Evolutionary conservation across 2,888 invertebrate genomes (phyloP).

Genomic region (Elysia crispata): DNA sequence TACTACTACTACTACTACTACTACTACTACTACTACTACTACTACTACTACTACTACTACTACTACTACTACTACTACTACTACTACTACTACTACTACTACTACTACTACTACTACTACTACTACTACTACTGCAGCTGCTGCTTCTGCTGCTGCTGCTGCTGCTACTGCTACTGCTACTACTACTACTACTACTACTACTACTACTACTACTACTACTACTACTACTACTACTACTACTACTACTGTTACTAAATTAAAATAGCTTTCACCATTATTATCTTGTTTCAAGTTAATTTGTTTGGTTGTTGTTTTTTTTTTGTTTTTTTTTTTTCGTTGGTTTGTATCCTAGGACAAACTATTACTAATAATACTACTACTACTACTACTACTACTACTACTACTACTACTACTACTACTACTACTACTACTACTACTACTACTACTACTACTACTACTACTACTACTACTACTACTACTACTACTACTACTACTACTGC

Average conservation of each 20-base stretch:
- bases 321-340: no score
- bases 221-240: neutral
- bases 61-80: slow-evolving; percentile 48
- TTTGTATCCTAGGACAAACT: no score
- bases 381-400: no score
- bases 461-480: slow-evolving; percentile 1
- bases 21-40: neutral
- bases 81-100: slow-evolving; percentile 50
- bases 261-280: neutral
- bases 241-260: neutral
- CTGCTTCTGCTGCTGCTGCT: no score
- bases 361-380: no score
- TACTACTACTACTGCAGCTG: no score
- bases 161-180: slow-evolving; percentile 9
- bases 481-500: slow-evolving; percentile 7
- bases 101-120: slow-evolving; percentile 40
- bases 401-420: neutral
- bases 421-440: slow-evolving; percentile 14
- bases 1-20: slow-evolving; percentile 4
- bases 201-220: slow-evolving; percentile 2
- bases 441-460: neutral
- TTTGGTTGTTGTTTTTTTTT: no score
- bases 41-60: slow-evolving; percentile 38
- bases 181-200: neutral
- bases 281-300: neutral